Base-by-base conservation (phyloP, 2,797 vertebrate genomes). In the Leptodactylus fallax region DNA sequence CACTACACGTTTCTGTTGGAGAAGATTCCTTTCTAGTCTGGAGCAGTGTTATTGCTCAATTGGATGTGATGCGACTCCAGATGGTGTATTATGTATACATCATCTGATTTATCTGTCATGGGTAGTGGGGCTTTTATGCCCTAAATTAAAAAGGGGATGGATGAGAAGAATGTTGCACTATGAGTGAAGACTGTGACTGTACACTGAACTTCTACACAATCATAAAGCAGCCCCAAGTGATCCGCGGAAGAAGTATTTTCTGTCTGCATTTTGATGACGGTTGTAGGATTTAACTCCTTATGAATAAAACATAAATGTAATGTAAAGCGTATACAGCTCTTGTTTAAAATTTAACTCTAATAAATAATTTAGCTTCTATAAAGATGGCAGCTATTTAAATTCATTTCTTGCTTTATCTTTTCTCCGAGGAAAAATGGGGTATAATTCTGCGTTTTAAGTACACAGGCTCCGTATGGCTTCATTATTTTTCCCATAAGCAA, bases 281-380 rank as follows among this genome's bases (percentile, higher is more conserved):
- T 85, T 82, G 53, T 82, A 89, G 36, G 72, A 78, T 86, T 89
- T 83, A 86, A 36, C 60, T n/a, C 61, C 13, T 53, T 58, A 83
- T 89, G 80, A 89, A 89, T 89, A 89, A 89, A 83, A 74, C 55
- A 89, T 78, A 7, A 25, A 83, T 89, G 47, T 86, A 85, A 89
- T 89, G 85, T 87, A 89, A 86, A 89, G 61, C 81, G 61, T 89
- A 89, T 87, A 87, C 74, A 69, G 80, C 80, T 79, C 80, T 89
- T 89, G 80, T 87, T 89, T 89, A 89, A 89, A 89, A 89, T 89
- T 72, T 89, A 89, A 86, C 85, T 58, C 81, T 79, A 49, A 79
- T 89, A 89, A 86, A 89, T 86, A 83, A 86, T 89, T 87, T 83
- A 89, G 53, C 72, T 61, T 89, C 74, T 83, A 89, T 86, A 89